Percentiles rank a stretch among this genome's conserved stretches.
phyloP scores from a whole-genome alignment of 2,888 invertebrate genomes.

The Nephrotoma flavescens region DNA sequence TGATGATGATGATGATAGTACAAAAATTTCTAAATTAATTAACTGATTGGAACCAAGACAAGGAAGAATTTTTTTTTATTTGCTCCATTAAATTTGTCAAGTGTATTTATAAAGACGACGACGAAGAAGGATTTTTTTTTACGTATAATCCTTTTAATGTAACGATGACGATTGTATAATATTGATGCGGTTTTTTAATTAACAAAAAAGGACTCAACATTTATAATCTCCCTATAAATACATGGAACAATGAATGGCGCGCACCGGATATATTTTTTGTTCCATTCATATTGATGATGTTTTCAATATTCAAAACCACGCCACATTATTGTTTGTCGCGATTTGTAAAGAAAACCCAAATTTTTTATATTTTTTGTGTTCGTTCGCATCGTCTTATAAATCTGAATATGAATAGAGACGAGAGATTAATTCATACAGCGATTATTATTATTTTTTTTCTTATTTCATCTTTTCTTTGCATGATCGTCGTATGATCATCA shows the following conservation, averaged over 20 bases:
- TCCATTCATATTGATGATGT: background rate
- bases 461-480: background rate
- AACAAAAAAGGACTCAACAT: background rate
- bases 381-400: background rate
- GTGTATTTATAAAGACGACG: background rate
- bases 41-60: background rate
- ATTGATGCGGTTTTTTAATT: background rate
- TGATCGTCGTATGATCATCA: background rate
- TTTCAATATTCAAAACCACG: background rate
- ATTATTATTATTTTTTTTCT: background rate
- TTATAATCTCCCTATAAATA: background rate
- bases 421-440: background rate
- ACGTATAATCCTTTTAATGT: background rate
- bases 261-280: background rate
- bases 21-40: background rate
- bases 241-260: background rate
- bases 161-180: background rate
- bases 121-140: background rate
- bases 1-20: background rate
- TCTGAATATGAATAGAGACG: background rate
- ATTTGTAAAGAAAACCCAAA: background rate
- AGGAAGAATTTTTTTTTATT: background rate
- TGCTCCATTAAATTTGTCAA: background rate
- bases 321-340: background rate
- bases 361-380: background rate